Evolutionary conservation across 2,888 invertebrate genomes (phyloP), one percentile per base, ranked within the genome.

Genomic region (Papilio protenor): DNA sequence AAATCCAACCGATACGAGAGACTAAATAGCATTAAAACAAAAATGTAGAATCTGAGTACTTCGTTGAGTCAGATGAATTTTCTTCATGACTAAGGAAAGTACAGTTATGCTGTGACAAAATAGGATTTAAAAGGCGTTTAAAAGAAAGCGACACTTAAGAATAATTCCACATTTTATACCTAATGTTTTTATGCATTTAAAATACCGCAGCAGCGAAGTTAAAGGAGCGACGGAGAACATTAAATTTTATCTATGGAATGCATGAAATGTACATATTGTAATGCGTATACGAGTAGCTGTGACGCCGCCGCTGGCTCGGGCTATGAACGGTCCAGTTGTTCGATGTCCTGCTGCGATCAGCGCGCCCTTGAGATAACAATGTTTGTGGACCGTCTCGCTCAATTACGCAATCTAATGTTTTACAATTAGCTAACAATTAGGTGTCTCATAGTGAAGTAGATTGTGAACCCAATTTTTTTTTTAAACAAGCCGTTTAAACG

Each of bases 331-430:
- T 84, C 85, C 64, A 78, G 81, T 81, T 77, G 79, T 78, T 73
- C 77, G 80, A 79, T 79, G 79, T 81, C 74, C 79, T 80, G 81
- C 79, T 66, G 55, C 73, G 79, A 81, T 80, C 80, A 81, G 80
- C 79, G 81, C 87, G 91, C 89, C 92, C 92, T 93, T 92, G 92
- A 88, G 86, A 91, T 92, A 93, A 90, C 86, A 81, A 84, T 86
- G 87, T 85, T 87, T 85, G 87, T 84, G 85, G 87, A 86, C 85
- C 85, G 83, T 83, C 84, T 81, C 86, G 81, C 84, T 83, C 80
- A 81, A 80, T 91, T 90, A 88, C 86, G 86, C 89, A 91, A 91
- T 81, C 78, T 80, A 85, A 55, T 71, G 83, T 84, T 85, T 80
- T 80, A 82, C 80, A 81, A 82, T 82, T 87, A 86, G 64, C 85